Conservation (phyloP, 1,140 invertebrate genomes). For the Lamellibrachia luymesi region DNA sequence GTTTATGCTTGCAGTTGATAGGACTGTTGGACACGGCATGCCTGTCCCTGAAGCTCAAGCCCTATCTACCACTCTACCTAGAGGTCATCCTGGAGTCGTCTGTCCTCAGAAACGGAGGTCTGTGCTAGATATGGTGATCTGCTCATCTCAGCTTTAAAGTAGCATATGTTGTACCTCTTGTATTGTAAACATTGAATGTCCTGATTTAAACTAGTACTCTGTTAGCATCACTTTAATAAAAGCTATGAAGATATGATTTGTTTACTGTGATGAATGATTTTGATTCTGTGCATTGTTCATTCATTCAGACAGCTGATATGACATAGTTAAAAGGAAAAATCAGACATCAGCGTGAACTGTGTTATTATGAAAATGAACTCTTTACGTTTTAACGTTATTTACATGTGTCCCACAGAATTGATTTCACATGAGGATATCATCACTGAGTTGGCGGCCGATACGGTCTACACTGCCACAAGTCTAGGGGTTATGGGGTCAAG, state of each 20-base stretch:
- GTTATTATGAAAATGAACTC: background rate
- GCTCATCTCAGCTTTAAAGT: background rate
- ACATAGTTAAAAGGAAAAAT: background rate
- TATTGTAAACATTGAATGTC: no score
- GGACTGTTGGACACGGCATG: constrained; percentile 70
- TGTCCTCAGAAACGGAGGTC: constrained; percentile 57
- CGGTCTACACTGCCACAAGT: constrained; percentile 58
- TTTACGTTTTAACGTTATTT: no score
- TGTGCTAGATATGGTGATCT: constrained; percentile 51
- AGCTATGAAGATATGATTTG: no score
- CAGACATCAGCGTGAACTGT: background rate
- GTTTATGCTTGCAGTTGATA: constrained; percentile 61
- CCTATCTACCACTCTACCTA: constrained; percentile 72
- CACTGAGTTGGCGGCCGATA: constrained; percentile 73
- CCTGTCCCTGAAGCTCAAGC: constrained; percentile 64
- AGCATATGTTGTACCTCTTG: no score
- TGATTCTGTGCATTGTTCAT: no score
- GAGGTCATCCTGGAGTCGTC: constrained; percentile 68
- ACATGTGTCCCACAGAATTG: constrained; percentile 40
- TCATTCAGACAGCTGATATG: no score
- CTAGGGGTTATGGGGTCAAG: constrained; percentile 32
- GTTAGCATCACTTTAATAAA: no score
- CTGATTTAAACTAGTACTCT: no score
- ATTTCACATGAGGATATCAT: constrained; percentile 68
- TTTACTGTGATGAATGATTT: no score